phyloP scores from a whole-genome alignment of 2,797 vertebrate species.

The Cichlasoma orientale region DNA sequence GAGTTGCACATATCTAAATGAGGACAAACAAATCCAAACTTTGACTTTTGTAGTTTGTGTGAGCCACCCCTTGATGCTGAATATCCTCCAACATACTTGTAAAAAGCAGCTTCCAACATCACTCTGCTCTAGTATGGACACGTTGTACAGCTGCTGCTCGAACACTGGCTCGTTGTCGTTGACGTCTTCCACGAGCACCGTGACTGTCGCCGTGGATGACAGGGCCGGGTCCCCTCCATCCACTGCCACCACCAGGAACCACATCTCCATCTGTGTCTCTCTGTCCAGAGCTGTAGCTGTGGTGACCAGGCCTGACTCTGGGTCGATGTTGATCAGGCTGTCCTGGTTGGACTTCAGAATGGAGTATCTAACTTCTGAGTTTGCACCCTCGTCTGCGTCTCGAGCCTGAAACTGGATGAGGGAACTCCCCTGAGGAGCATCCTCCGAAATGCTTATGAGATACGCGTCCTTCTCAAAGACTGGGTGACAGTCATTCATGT shows the following conservation, averaged over 20 bases:
- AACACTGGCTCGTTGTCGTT: constrained; percentile 94
- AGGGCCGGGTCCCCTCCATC: constrained; percentile 85
- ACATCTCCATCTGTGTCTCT: constrained; percentile 79
- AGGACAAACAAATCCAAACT: too few relatives aligned
- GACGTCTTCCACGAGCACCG: constrained; percentile 83
- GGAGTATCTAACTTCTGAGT: constrained; percentile 82
- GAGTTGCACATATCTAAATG: too few relatives aligned
- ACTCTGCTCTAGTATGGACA: constrained; percentile 84
- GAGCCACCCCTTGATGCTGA: neutral
- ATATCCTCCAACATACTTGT: constrained; percentile 81
- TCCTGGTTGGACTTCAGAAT: constrained; percentile 68
- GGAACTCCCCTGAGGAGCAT: constrained; percentile 81
- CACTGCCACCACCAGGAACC: constrained; percentile 84
- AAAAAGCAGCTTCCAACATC: constrained; percentile 83
- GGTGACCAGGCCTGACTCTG: constrained; percentile 82
- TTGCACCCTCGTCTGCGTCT: constrained; percentile 85
- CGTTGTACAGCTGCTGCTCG: constrained; percentile 85
- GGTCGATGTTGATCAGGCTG: constrained; percentile 78
- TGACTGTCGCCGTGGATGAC: constrained; percentile 84
- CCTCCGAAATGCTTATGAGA: constrained; percentile 80
- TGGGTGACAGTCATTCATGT: constrained; percentile 88
- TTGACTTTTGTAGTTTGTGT: neutral
- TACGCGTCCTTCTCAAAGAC: constrained; percentile 81
- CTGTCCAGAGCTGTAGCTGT: constrained; percentile 81
- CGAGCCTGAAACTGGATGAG: constrained; percentile 83